phyloP scores from a whole-genome alignment of 2,797 vertebrate species.

The Acanthiza pusilla region DNA sequence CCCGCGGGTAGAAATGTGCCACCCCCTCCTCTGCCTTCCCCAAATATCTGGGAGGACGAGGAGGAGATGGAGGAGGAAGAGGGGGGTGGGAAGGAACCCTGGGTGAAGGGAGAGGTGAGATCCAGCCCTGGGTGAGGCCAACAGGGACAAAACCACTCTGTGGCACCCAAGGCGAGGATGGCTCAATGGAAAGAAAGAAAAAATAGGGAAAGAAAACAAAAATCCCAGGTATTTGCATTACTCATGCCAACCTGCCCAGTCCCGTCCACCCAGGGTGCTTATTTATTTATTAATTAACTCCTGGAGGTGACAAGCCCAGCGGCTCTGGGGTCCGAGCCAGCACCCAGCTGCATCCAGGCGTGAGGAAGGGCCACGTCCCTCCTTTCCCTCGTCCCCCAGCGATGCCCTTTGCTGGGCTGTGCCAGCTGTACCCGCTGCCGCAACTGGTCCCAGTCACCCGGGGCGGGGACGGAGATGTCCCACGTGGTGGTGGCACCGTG shows the following conservation, averaged over 20 bases:
- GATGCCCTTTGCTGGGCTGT: not conserved
- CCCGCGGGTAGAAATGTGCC: not conserved
- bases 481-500: not conserved
- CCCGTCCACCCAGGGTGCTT: not conserved
- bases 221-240: not conserved
- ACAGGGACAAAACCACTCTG: not conserved
- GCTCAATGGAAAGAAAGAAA: not conserved
- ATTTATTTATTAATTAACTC: not conserved
- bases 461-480: not conserved
- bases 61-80: not conserved
- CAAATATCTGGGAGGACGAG: not conserved
- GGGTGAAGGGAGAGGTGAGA: not conserved
- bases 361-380: not conserved
- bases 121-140: not conserved
- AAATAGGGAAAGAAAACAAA: not conserved
- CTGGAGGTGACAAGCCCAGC: not conserved
- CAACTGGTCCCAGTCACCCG: not conserved
- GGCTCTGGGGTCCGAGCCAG: not conserved
- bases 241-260: fast-evolving
- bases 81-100: not conserved
- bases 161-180: not conserved
- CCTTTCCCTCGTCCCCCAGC: not conserved
- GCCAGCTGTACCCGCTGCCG: not conserved
- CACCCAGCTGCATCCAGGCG: not conserved
- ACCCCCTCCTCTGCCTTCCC: not conserved